Evolutionary conservation across 53 echinoderm and acorn worm genomes (phyloP).

Genomic region (Holothuria scabra): DNA sequence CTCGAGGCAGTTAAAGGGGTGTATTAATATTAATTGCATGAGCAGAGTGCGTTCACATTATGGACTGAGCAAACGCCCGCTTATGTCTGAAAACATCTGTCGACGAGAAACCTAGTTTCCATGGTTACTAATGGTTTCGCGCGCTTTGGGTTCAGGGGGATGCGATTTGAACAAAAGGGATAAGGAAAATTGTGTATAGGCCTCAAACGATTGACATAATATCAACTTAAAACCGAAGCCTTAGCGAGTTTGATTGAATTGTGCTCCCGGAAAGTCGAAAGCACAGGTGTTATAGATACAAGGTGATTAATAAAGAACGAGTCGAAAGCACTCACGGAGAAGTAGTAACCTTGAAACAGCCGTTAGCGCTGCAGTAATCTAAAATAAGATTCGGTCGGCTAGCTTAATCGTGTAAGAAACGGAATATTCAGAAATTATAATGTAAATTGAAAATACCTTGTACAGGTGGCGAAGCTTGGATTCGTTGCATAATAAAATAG

Average conservation of each 20-base stretch:
- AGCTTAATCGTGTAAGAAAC: too few relatives aligned
- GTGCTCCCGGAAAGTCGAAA: slow-evolving; percentile 20
- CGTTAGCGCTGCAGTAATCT: too few relatives aligned
- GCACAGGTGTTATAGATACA: slow-evolving; percentile 20
- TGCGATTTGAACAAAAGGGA: slow-evolving; percentile 31
- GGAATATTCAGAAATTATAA: too few relatives aligned
- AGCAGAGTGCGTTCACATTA: slow-evolving; percentile 42
- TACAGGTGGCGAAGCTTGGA: too few relatives aligned
- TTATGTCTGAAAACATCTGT: slow-evolving; percentile 74
- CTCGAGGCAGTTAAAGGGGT: slow-evolving; percentile 47
- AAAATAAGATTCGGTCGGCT: too few relatives aligned
- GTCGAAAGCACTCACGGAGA: too few relatives aligned
- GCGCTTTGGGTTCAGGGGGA: slow-evolving; percentile 39
- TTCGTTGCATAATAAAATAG: too few relatives aligned
- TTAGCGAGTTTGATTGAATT: slow-evolving; percentile 23
- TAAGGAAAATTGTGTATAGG: background rate
- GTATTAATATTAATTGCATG: slow-evolving; percentile 46
- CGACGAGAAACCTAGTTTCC: slow-evolving; percentile 66
- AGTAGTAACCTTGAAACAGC: too few relatives aligned
- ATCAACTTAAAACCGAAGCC: background rate
- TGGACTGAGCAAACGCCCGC: slow-evolving; percentile 46
- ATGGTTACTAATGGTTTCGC: slow-evolving; percentile 86
- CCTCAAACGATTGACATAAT: background rate
- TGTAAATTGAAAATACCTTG: too few relatives aligned
- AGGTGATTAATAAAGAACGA: background rate